Percentiles rank a stretch among this genome's conserved stretches.
Evolutionary conservation across 2,888 invertebrate species (phyloP).

Genomic region (Brenthis ino): DNA sequence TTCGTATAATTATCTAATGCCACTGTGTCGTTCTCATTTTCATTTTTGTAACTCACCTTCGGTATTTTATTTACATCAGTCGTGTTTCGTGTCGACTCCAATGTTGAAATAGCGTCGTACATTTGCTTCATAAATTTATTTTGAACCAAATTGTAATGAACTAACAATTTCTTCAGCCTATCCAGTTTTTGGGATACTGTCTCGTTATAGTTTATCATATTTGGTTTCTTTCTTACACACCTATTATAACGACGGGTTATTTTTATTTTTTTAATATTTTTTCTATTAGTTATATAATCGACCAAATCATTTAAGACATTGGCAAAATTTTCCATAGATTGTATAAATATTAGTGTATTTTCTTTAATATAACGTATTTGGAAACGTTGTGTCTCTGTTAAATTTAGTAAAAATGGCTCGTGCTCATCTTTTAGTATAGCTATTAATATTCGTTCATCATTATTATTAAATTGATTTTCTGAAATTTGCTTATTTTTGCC

Average conservation of each 20-base stretch:
- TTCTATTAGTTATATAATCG: conserved; percentile 46
- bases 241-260: conserved; percentile 26
- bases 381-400: conserved; percentile 50
- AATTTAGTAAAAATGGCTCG: conserved; percentile 32
- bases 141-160: conserved; percentile 60
- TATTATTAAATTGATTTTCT: conserved; percentile 37
- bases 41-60: conserved; percentile 30
- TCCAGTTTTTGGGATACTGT: conserved; percentile 44
- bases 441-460: conserved; percentile 53
- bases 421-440: conserved; percentile 52
- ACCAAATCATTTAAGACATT: conserved; percentile 59
- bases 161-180: conserved; percentile 52
- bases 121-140: conserved; percentile 62
- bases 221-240: conserved; percentile 27
- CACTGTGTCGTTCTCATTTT: conserved; percentile 40
- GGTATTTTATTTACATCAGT: conserved; percentile 11
- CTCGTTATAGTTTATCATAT: conserved; percentile 23
- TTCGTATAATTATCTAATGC: conserved; percentile 54
- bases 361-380: conserved; percentile 61
- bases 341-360: conserved; percentile 57
- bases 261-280: conserved; percentile 35
- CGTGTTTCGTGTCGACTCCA: conserved; percentile 41
- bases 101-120: conserved; percentile 50
- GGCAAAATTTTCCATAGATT: conserved; percentile 60
- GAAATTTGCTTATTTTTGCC: conserved; percentile 27